Conservation (phyloP, 2,113 vertebrate species). For the Emberiza fucata region DNA sequence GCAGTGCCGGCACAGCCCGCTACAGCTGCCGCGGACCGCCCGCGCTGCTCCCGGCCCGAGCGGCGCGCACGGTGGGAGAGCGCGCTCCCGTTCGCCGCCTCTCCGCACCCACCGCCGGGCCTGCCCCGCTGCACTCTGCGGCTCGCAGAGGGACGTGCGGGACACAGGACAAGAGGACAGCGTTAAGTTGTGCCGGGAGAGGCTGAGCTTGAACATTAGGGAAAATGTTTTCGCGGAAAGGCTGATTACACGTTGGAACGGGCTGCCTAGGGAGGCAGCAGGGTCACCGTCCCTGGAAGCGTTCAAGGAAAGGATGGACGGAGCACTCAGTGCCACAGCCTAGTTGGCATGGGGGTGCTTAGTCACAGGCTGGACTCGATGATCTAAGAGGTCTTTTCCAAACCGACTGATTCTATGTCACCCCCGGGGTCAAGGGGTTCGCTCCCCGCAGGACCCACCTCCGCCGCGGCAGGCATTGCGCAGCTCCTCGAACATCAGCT, state of each 20-base stretch:
- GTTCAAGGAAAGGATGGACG: no score
- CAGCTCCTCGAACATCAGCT: constrained; percentile 96
- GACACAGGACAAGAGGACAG: rapidly evolving
- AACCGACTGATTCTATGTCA: no score
- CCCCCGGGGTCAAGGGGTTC: no score
- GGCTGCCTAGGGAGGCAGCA: neutral
- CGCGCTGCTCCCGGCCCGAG: neutral
- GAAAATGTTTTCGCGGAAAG: neutral
- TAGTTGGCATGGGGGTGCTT: neutral
- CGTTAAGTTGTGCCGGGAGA: no score
- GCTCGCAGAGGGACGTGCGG: no score
- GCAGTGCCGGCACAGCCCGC: neutral
- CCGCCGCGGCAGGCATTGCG: constrained; percentile 93
- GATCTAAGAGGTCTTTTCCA: neutral
- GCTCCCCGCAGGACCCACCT: constrained; percentile 68
- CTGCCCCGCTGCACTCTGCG: rapidly evolving
- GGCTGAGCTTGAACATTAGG: no score
- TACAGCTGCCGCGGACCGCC: neutral
- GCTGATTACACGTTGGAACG: neutral
- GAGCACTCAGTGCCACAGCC: neutral
- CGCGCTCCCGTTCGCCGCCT: rapidly evolving
- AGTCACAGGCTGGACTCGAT: neutral
- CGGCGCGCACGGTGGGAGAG: no score
- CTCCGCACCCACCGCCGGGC: neutral
- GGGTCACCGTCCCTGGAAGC: neutral